These are phyloP conservation scores for Notechis scutatus DNA, from an alignment of 2,113 vertebrate genomes.

Conservation along the genomic window DNA sequence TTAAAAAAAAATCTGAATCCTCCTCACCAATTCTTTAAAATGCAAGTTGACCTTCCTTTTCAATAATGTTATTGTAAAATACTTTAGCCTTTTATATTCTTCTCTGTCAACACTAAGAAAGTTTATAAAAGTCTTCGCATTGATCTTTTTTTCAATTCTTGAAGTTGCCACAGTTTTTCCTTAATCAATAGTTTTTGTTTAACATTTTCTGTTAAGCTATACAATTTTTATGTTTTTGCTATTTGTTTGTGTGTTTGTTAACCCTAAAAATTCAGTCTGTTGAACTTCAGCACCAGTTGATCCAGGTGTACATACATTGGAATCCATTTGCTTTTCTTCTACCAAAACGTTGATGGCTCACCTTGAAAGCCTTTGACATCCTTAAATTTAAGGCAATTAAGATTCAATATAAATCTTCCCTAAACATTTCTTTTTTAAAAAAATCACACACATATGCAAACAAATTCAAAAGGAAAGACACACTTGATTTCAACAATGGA, in stretches of 20 bases:
- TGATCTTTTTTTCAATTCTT: conserved; percentile 74
- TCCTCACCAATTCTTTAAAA: conserved; percentile 79
- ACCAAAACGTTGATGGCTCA: conserved; percentile 83
- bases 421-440: conserved; percentile 89
- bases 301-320: conserved; percentile 69
- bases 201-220: conserved; percentile 92
- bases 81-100: conserved; percentile 81
- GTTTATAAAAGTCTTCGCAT: conserved; percentile 84
- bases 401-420: conserved; percentile 93
- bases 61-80: conserved; percentile 84
- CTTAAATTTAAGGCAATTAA: conserved; percentile 99
- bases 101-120: conserved; percentile 79
- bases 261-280: conserved; percentile 80
- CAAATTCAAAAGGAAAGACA: conserved; percentile 59
- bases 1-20: conserved; percentile 80
- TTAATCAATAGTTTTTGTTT: conserved; percentile 90
- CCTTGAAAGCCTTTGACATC: conserved; percentile 83
- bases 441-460: conserved; percentile 53
- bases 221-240: conserved; percentile 78
- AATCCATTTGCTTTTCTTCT: conserved; percentile 73
- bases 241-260: conserved; percentile 49
- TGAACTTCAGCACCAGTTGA: conserved; percentile 77
- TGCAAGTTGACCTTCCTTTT: conserved; percentile 80
- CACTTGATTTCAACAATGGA: conserved; percentile 71
- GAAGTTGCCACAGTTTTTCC: conserved; percentile 80